phyloP scores from a whole-genome alignment of 2,888 invertebrate species.

The Drosophila barbarae region DNA sequence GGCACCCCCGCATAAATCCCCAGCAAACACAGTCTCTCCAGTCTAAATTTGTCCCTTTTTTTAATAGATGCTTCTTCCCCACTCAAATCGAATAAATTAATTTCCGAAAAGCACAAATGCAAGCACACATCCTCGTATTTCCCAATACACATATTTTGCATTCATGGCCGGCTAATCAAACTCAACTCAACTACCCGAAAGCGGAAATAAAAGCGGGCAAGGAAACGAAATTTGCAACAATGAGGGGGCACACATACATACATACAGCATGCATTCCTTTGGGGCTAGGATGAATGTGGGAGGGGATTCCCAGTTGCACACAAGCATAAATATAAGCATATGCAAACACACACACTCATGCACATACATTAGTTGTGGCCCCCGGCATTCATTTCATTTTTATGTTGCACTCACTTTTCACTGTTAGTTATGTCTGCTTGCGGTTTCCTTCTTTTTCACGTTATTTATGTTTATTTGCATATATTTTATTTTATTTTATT shows the following conservation, averaged over 20 bases:
- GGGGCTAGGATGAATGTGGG: conserved; percentile 1
- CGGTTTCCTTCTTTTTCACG: conserved; percentile 62
- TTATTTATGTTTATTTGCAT: conserved; percentile 67
- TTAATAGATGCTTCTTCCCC: background rate
- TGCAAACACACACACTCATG: conserved; percentile 18
- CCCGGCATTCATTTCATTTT: conserved; percentile 52
- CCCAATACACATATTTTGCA: conserved; percentile 21
- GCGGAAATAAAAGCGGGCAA: conserved; percentile 35
- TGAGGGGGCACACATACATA: conserved; percentile 25
- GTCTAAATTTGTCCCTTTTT: background rate
- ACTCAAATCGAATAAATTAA: conserved; percentile 6
- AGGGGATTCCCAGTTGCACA: conserved; percentile 10
- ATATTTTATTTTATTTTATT: conserved; percentile 50
- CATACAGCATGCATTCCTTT: background rate
- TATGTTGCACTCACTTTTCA: conserved; percentile 63
- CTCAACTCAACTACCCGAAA: conserved; percentile 24
- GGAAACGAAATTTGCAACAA: conserved; percentile 41
- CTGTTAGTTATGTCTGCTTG: conserved; percentile 70
- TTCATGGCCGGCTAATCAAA: conserved; percentile 31
- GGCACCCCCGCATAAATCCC: background rate
- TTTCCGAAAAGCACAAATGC: conserved; percentile 9
- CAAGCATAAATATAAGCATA: conserved; percentile 28
- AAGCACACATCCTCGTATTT: background rate
- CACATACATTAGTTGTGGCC: conserved; percentile 45
- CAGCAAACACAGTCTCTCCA: background rate